These are phyloP conservation scores for Salvelinus alpinus DNA, from an alignment of 2,113 vertebrate species.

Conservation along the genomic window DNA sequence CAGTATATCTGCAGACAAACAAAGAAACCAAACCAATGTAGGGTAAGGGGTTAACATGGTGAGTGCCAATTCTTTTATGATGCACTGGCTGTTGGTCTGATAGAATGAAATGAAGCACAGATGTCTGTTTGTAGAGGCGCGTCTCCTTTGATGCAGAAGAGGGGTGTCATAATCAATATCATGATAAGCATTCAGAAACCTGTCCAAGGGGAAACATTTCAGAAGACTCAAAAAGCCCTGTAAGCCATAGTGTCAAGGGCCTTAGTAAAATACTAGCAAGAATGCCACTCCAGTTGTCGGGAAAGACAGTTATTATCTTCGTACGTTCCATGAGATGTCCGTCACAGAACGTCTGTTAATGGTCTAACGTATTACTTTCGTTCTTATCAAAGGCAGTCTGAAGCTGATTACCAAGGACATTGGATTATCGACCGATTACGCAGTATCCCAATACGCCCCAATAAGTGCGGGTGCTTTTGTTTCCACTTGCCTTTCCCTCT, in stretches of 20 bases:
- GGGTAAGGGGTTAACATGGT: not conserved
- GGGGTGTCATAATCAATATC: constrained; percentile 41
- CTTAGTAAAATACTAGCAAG: too few relatives aligned
- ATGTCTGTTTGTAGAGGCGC: not conserved
- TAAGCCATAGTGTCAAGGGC: too few relatives aligned
- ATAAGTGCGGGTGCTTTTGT: not conserved
- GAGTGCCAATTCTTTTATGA: not conserved
- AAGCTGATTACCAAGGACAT: not conserved
- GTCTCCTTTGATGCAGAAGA: constrained; percentile 36
- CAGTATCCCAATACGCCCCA: not conserved
- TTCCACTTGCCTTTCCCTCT: not conserved
- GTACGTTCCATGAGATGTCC: not conserved
- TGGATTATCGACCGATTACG: not conserved
- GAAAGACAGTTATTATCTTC: too few relatives aligned
- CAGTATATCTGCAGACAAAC: not conserved
- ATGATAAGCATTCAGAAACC: constrained; percentile 34
- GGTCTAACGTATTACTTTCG: not conserved
- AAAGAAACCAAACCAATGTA: not conserved
- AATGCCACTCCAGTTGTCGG: too few relatives aligned
- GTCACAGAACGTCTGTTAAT: not conserved
- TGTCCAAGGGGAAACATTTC: constrained; percentile 32
- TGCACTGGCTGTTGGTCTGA: not conserved
- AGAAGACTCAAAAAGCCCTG: constrained; percentile 1
- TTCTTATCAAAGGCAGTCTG: not conserved
- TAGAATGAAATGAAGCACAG: not conserved